Evolutionary conservation across 2,888 invertebrate species (phyloP).

Genomic region (Paralinhomoeus sp.): DNA sequence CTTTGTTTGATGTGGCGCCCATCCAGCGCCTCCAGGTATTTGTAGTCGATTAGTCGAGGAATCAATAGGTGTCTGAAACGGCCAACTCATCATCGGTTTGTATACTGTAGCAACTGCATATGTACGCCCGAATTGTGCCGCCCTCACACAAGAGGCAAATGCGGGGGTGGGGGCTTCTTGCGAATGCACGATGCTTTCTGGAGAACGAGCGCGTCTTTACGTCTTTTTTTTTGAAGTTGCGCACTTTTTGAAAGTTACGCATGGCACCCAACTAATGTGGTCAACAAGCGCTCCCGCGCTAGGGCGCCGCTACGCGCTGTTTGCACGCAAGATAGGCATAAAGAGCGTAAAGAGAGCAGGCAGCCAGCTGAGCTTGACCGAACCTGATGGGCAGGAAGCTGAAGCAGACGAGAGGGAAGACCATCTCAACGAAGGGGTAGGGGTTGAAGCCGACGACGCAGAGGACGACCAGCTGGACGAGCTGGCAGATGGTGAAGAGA

Average conservation of each 20-base stretch:
- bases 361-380: too few relatives aligned
- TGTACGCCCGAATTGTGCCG: too few relatives aligned
- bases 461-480: slow-evolving; percentile 29
- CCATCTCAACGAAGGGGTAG: slow-evolving; percentile 36
- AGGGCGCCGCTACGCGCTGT: background rate
- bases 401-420: slow-evolving; percentile 36
- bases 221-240: too few relatives aligned
- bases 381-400: slow-evolving; percentile 33
- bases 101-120: too few relatives aligned
- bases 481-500: slow-evolving; percentile 30
- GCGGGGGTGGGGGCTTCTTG: too few relatives aligned
- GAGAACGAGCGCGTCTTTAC: too few relatives aligned
- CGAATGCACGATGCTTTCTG: too few relatives aligned
- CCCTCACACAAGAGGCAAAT: too few relatives aligned
- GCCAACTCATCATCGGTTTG: too few relatives aligned
- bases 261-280: background rate
- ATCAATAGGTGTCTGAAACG: slow-evolving; percentile 24
- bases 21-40: slow-evolving; percentile 24
- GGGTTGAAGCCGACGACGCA: slow-evolving; percentile 32
- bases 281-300: background rate
- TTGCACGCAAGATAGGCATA: background rate
- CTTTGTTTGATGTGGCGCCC: slow-evolving; percentile 16
- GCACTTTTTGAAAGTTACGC: too few relatives aligned
- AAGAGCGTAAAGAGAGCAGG: background rate
- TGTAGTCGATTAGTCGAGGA: slow-evolving; percentile 24